Conservation (phyloP, 2,113 vertebrate genomes). For the Myodes glareolus region DNA sequence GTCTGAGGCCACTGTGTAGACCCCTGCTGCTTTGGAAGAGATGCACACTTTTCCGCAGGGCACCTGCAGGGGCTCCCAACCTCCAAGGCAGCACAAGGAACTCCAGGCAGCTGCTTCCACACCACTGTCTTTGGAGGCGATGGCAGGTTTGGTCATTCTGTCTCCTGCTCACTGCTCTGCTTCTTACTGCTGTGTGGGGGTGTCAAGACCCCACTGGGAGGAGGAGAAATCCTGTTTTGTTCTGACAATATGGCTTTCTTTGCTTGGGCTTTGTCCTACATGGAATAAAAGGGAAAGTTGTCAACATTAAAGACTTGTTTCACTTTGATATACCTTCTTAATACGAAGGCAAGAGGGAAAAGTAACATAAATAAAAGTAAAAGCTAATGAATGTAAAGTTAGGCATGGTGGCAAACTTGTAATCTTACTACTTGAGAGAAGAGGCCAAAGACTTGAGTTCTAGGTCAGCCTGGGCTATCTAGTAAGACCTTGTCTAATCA, state of each 20-base stretch:
- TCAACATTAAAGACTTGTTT: not conserved
- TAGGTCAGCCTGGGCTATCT: not conserved
- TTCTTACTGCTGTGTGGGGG: slow-evolving; percentile 95
- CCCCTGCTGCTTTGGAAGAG: slow-evolving; percentile 63
- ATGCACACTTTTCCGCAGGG: slow-evolving; percentile 67
- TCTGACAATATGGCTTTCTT: slow-evolving; percentile 90
- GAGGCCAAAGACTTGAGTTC: not conserved
- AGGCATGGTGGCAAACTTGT: not conserved
- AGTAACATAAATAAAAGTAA: not conserved
- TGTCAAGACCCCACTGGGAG: slow-evolving; percentile 93
- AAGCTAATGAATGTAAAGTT: not conserved
- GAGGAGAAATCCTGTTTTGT: slow-evolving; percentile 86
- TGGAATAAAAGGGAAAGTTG: not conserved
- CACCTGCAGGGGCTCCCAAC: slow-evolving; percentile 73
- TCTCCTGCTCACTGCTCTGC: slow-evolving; percentile 72
- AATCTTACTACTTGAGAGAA: not conserved
- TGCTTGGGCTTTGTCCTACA: slow-evolving; percentile 92
- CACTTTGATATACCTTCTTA: not conserved
- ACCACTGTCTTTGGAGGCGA: slow-evolving; percentile 67
- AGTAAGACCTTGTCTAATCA: not conserved
- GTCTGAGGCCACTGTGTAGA: slow-evolving; percentile 33
- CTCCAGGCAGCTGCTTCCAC: slow-evolving; percentile 76
- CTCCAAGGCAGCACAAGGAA: slow-evolving; percentile 71
- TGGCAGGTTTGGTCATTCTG: slow-evolving; percentile 71
- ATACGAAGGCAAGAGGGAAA: not conserved